Evolutionary conservation across 2,113 vertebrate genomes (phyloP).

Genomic region (Podarcis raffonei): DNA sequence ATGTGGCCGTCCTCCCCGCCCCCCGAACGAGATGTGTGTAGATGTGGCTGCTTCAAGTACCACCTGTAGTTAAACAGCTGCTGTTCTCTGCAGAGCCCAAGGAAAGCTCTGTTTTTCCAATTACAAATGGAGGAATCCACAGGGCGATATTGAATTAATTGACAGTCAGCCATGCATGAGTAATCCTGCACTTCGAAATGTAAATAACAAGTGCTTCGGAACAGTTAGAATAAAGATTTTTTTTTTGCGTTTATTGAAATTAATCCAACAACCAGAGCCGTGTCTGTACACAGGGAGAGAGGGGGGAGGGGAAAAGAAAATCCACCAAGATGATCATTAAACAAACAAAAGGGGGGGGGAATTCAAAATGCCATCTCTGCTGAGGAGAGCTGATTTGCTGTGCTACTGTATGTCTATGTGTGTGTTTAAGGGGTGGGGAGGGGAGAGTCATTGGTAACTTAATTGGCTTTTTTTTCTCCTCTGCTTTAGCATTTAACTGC

Average conservation of each 20-base stretch:
- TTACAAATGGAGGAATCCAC: slow-evolving; percentile 59
- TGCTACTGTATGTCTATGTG: background rate
- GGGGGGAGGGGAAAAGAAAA: background rate
- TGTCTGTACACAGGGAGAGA: slow-evolving; percentile 19
- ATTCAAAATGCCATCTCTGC: background rate
- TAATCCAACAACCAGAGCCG: slow-evolving; percentile 24
- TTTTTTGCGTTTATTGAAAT: slow-evolving; percentile 53
- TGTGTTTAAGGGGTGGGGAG: background rate
- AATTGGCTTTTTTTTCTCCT: slow-evolving; percentile 37
- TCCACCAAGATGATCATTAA: slow-evolving; percentile 26
- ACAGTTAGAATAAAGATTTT: slow-evolving; percentile 48
- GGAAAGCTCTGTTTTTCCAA: slow-evolving; percentile 56
- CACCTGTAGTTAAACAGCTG: slow-evolving; percentile 71
- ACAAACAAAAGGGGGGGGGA: background rate
- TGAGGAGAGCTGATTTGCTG: slow-evolving; percentile 1
- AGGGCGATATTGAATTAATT: slow-evolving; percentile 51
- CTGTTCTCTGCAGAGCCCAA: slow-evolving; percentile 48
- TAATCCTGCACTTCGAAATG: slow-evolving; percentile 50
- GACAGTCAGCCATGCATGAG: slow-evolving; percentile 55
- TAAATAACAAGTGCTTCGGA: slow-evolving; percentile 51
- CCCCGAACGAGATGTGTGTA: slow-evolving; percentile 36
- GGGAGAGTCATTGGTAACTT: slow-evolving; percentile 7
- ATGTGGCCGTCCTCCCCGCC: background rate
- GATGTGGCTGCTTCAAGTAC: slow-evolving; percentile 44
- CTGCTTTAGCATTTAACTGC: background rate